Percentiles rank a stretch among this genome's conserved stretches.
Conservation (phyloP, 2,888 invertebrate species). For the Synergus gifuensis region DNA sequence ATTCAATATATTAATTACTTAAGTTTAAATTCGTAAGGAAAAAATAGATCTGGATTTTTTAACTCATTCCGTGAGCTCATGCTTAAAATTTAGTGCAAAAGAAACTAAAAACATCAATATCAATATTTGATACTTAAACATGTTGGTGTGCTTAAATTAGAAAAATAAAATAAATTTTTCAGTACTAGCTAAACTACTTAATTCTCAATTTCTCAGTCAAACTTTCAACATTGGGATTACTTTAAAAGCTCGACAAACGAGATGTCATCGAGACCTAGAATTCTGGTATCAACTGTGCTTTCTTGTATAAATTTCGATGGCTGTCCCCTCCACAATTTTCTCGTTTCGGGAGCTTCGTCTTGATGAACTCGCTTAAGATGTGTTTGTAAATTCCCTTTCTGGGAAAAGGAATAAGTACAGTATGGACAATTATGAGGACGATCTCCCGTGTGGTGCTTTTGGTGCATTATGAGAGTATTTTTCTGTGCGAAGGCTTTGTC, state of each 20-base stretch:
- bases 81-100: too few relatives aligned
- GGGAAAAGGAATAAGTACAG: slow-evolving; percentile 82
- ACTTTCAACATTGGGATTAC: background rate
- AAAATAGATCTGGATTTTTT: background rate
- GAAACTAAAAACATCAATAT: too few relatives aligned
- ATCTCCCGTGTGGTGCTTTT: slow-evolving; percentile 80
- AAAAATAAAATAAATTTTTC: slow-evolving; percentile 2
- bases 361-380: slow-evolving; percentile 80
- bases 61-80: too few relatives aligned
- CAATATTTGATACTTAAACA: too few relatives aligned
- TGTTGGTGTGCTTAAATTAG: too few relatives aligned
- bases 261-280: slow-evolving; percentile 68
- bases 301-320: slow-evolving; percentile 58
- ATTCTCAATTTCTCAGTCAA: background rate
- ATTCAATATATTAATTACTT: slow-evolving; percentile 23
- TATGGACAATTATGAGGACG: slow-evolving; percentile 80
- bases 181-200: background rate
- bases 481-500: slow-evolving; percentile 82
- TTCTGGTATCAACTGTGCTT: slow-evolving; percentile 58
- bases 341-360: slow-evolving; percentile 60
- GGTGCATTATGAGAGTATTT: slow-evolving; percentile 81
- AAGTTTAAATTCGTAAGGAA: background rate
- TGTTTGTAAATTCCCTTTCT: slow-evolving; percentile 81
- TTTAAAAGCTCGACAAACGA: slow-evolving; percentile 63
- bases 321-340: slow-evolving; percentile 59